Conservation (phyloP, 1,140 invertebrate genomes). For the Magallana gigas region DNA sequence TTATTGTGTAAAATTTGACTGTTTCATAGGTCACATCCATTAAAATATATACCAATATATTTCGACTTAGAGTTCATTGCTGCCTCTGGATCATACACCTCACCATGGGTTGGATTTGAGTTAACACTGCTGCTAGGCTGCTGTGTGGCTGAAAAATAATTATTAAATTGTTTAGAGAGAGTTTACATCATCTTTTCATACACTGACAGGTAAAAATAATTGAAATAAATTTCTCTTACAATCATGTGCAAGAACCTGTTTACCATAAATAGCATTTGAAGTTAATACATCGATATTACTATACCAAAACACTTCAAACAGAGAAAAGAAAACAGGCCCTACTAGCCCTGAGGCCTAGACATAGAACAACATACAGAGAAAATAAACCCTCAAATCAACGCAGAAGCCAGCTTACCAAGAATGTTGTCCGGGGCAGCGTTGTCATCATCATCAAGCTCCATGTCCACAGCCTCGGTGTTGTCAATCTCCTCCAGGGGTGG, state of each 20-base stretch:
- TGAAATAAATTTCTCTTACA: too few species aligned
- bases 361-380: too few species aligned
- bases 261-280: too few species aligned
- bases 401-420: not conserved
- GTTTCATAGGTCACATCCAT: not conserved
- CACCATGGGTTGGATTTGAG: not conserved
- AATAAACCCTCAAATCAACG: too few species aligned
- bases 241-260: too few species aligned
- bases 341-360: too few species aligned
- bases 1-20: not conserved
- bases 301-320: too few species aligned
- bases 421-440: not conserved
- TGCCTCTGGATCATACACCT: conserved; percentile 5
- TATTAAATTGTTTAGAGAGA: too few species aligned
- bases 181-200: too few species aligned
- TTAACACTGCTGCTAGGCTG: not conserved
- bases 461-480: conserved; percentile 69
- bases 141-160: not conserved
- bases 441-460: conserved; percentile 66
- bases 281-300: too few species aligned
- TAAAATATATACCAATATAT: not conserved
- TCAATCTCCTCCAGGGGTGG: conserved; percentile 62
- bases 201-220: too few species aligned
- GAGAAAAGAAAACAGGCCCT: too few species aligned
- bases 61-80: not conserved